Conservation (phyloP, 1,140 invertebrate species). For the Lepidurus arcticus region DNA sequence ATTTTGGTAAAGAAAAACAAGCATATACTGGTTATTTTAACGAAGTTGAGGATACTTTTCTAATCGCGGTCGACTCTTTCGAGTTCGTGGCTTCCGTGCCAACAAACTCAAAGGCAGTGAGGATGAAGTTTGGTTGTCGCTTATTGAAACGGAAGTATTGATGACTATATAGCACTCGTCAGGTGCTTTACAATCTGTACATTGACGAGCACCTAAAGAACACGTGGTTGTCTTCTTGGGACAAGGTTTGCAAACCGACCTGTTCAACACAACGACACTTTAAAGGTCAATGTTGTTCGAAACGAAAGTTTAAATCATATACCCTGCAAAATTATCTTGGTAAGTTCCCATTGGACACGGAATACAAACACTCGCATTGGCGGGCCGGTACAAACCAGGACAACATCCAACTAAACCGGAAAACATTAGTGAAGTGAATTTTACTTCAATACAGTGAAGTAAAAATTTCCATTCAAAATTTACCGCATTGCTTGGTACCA, state of each 20-base stretch:
- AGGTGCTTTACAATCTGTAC: constrained; percentile 32
- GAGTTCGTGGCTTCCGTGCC: not conserved
- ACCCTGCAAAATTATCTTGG: constrained; percentile 32
- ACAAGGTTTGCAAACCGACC: constrained; percentile 30
- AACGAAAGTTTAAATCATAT: not conserved
- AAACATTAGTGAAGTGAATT: constrained; percentile 17
- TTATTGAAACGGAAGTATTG: not conserved
- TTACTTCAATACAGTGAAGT: not conserved
- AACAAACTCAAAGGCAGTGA: not conserved
- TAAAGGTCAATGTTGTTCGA: not conserved
- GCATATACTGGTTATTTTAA: not conserved
- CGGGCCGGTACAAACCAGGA: constrained; percentile 32
- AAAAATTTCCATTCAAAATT: not conserved
- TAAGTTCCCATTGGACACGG: constrained; percentile 33
- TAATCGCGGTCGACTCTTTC: not conserved
- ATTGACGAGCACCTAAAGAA: constrained; percentile 30
- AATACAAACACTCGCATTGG: constrained; percentile 33
- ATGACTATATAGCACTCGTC: constrained; percentile 30
- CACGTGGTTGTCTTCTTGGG: constrained; percentile 31
- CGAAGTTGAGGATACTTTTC: not conserved
- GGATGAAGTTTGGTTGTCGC: not conserved
- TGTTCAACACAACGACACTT: not conserved
- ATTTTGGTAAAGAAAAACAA: not conserved
- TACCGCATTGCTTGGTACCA: constrained; percentile 34
- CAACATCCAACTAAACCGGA: constrained; percentile 30